Evolutionary conservation across 2,888 invertebrate genomes (phyloP).

Genomic region (Macaria liturata): DNA sequence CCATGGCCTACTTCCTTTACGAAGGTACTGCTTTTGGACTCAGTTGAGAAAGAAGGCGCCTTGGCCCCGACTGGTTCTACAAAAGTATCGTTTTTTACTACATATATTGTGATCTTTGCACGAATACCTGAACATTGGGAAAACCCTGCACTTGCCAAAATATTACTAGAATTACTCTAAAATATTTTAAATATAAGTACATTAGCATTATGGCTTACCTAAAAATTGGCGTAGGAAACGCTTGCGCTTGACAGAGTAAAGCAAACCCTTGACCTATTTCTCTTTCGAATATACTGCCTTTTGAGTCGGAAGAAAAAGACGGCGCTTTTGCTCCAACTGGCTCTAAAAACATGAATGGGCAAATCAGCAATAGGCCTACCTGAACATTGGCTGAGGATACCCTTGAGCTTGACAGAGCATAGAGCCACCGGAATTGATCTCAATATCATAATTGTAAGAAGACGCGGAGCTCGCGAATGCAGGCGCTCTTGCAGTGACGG

Average conservation of each 20-base stretch:
- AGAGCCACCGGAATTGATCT: constrained; percentile 65
- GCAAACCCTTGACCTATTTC: constrained; percentile 82
- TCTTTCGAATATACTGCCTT: constrained; percentile 85
- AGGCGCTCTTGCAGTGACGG: constrained; percentile 77
- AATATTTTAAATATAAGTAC: background rate
- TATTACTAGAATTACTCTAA: background rate
- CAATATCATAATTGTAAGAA: constrained; percentile 75
- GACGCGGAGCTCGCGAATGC: constrained; percentile 78
- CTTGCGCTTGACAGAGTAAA: constrained; percentile 85
- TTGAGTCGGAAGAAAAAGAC: constrained; percentile 85
- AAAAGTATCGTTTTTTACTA: too few species aligned
- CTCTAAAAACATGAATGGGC: constrained; percentile 65
- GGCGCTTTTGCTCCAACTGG: constrained; percentile 85
- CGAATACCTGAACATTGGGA: constrained; percentile 13
- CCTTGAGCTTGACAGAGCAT: constrained; percentile 83
- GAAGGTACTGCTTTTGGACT: constrained; percentile 86
- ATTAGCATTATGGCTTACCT: constrained; percentile 10
- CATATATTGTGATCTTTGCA: background rate
- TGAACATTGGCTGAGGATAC: constrained; percentile 86
- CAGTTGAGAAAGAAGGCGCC: constrained; percentile 84
- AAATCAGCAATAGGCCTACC: constrained; percentile 70
- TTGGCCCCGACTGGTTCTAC: constrained; percentile 86
- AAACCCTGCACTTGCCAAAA: background rate
- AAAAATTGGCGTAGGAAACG: constrained; percentile 83
- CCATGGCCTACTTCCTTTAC: constrained; percentile 80